These are phyloP conservation scores for Montipora efflorescens DNA, from an alignment of 64 coral and sea anemone species.

Conservation along the genomic window DNA sequence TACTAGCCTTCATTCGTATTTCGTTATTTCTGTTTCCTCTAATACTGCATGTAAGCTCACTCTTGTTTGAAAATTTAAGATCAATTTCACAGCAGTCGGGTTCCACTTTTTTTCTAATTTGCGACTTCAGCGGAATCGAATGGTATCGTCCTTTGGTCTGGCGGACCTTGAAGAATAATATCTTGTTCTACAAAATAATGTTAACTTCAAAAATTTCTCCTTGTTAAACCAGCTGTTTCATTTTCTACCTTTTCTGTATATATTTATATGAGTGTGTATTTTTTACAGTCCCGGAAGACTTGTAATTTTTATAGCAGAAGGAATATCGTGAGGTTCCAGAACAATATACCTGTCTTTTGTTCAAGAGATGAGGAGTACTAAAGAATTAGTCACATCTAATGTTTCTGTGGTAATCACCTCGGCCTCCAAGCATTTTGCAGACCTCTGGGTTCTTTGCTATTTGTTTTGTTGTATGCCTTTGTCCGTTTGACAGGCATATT, in stretches of 20 bases:
- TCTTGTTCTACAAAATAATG: no score
- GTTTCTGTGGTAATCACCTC: slow-evolving; percentile 50
- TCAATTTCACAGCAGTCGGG: no score
- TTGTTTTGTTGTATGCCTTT: neutral
- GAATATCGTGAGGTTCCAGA: slow-evolving; percentile 55
- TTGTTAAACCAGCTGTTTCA: slow-evolving; percentile 83
- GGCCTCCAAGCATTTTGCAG: neutral
- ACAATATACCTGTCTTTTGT: slow-evolving; percentile 63
- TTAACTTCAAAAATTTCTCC: neutral
- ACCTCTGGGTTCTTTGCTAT: neutral
- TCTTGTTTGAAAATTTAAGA: neutral
- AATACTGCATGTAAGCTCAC: neutral
- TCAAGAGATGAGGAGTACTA: slow-evolving; percentile 31
- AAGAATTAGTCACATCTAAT: slow-evolving; percentile 5
- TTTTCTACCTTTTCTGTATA: slow-evolving; percentile 52
- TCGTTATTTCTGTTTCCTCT: no score
- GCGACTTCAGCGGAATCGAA: neutral
- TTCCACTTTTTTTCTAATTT: neutral
- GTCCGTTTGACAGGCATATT: slow-evolving; percentile 1
- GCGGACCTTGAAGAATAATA: neutral
- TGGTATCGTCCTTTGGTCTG: neutral
- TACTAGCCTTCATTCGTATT: no score
- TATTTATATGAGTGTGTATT: slow-evolving; percentile 25
- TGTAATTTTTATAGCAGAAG: slow-evolving; percentile 63
- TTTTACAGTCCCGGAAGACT: slow-evolving; percentile 65